Percentiles rank a stretch among this genome's conserved stretches.
Evolutionary conservation across 2,113 vertebrate genomes (phyloP).

Genomic region (Struthio camelus): DNA sequence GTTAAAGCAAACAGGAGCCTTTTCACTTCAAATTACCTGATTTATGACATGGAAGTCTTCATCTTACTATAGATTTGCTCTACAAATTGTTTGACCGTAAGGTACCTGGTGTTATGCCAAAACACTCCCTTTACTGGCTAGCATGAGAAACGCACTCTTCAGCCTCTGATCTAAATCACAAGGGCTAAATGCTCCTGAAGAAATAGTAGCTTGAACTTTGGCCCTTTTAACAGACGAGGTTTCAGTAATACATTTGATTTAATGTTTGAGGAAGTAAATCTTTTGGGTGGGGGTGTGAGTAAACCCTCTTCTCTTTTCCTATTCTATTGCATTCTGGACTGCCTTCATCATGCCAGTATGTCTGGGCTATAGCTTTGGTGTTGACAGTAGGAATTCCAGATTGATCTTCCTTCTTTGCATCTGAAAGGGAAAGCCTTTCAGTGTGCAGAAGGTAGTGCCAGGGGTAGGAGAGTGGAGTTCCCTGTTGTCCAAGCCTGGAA

Average conservation of each 20-base stretch:
- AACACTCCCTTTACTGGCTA: background rate
- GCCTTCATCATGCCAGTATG: accelerated
- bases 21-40: background rate
- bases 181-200: background rate
- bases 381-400: too few relatives aligned
- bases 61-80: background rate
- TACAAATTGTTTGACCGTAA: background rate
- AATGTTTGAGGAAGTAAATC: background rate
- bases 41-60: background rate
- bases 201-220: background rate
- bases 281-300: background rate
- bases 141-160: background rate
- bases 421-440: accelerated
- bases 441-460: accelerated
- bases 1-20: background rate
- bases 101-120: background rate
- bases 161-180: background rate
- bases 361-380: background rate
- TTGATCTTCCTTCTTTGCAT: background rate
- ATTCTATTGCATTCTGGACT: background rate
- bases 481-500: background rate
- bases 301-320: background rate
- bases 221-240: background rate
- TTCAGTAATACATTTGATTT: accelerated
- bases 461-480: background rate